Percentiles rank a stretch among this genome's conserved stretches.
Conservation (phyloP, 2,113 vertebrate genomes). For the Atrichornis clamosus region DNA sequence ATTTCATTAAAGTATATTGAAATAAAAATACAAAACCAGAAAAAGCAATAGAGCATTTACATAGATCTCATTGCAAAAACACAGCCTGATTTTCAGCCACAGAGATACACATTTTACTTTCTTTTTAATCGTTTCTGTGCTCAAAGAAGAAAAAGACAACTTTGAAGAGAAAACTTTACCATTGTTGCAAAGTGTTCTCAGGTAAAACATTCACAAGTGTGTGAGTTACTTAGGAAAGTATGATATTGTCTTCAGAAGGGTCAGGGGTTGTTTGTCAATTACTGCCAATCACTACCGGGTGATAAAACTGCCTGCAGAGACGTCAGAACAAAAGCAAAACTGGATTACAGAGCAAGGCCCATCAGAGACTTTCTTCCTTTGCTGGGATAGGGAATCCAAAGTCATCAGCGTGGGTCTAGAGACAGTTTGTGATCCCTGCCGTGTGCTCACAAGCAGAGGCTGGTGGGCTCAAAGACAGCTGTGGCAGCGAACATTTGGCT, state of each 20-base stretch:
- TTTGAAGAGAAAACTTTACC: background rate
- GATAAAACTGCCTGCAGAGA: background rate
- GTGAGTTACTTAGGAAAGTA: background rate
- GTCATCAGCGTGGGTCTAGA: background rate
- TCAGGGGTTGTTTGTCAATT: background rate
- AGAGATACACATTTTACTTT: accelerated
- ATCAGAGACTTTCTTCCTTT: background rate
- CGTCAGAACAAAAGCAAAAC: background rate
- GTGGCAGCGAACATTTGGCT: background rate
- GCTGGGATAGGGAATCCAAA: background rate
- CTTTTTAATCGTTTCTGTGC: background rate
- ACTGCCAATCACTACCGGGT: background rate
- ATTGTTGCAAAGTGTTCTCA: background rate
- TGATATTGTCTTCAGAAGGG: background rate
- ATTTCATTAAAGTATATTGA: background rate
- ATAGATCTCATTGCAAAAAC: background rate
- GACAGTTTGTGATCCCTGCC: background rate
- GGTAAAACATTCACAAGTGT: background rate
- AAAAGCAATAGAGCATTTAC: background rate
- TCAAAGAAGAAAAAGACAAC: background rate
- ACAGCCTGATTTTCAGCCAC: background rate
- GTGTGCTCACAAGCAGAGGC: background rate
- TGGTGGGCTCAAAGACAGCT: background rate
- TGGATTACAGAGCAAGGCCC: accelerated
- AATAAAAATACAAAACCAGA: background rate